These are phyloP conservation scores for Falco biarmicus DNA, from an alignment of 2,797 vertebrate genomes.

Conservation along the genomic window DNA sequence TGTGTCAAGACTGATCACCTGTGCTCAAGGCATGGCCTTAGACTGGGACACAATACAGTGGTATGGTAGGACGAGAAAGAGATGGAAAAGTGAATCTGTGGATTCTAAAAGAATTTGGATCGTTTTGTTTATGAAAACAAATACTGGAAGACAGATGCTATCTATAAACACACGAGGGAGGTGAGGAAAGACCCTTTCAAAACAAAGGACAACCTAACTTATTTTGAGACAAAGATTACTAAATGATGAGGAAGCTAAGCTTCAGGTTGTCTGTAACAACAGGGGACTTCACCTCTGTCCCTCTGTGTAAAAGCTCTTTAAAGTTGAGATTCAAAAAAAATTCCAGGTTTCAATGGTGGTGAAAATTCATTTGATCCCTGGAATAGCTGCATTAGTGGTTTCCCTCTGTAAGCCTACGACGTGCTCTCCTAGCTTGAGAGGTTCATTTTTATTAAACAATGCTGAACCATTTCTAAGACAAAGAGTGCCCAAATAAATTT, in stretches of 20 bases:
- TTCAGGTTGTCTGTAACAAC: background rate
- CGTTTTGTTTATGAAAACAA: background rate
- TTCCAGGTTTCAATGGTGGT: background rate
- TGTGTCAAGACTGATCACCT: background rate
- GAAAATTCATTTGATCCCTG: background rate
- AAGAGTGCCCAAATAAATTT: slow-evolving; percentile 10
- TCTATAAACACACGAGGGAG: background rate
- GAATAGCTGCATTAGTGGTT: background rate
- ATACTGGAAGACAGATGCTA: background rate
- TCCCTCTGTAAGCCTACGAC: background rate
- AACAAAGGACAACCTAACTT: background rate
- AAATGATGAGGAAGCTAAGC: background rate
- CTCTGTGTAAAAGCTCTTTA: background rate
- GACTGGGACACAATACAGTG: background rate
- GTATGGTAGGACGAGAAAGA: background rate
- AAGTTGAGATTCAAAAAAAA: background rate
- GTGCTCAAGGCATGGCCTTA: background rate
- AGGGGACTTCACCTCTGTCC: background rate
- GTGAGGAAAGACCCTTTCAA: background rate
- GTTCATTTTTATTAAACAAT: background rate
- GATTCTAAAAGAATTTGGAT: background rate
- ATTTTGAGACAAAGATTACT: background rate
- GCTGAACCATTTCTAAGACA: background rate
- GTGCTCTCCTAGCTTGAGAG: background rate
- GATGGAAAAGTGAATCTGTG: background rate